A percentile compares a stretch with the other conserved stretches of the same genome.
Evolutionary conservation across 2,888 invertebrate genomes (phyloP).

Genomic region (Pachycephus smyrnensis): DNA sequence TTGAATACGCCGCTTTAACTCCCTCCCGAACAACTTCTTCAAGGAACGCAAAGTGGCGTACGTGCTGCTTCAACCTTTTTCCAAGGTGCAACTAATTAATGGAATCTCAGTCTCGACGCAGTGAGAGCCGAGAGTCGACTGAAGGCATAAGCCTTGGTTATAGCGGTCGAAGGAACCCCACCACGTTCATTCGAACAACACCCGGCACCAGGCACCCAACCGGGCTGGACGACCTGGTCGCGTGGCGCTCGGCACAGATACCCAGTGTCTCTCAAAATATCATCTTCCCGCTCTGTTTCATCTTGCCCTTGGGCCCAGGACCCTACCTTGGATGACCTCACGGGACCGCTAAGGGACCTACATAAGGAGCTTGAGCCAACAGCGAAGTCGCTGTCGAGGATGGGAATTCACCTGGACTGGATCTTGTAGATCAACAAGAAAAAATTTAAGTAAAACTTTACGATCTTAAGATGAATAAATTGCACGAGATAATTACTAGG

Average conservation of each 20-base stretch:
- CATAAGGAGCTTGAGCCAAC: no score
- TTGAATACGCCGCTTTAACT: no score
- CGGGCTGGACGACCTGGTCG: slow-evolving; percentile 61
- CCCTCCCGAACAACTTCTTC: no score
- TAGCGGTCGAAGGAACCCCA: slow-evolving; percentile 62
- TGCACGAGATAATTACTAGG: no score
- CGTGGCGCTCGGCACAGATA: slow-evolving; percentile 61
- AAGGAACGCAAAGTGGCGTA: not conserved
- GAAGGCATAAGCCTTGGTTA: slow-evolving; percentile 56
- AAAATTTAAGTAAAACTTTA: no score
- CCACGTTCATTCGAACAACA: slow-evolving; percentile 62
- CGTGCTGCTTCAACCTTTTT: not conserved
- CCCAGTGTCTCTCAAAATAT: slow-evolving; percentile 60
- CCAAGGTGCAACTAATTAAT: slow-evolving; percentile 41
- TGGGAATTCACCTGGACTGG: no score
- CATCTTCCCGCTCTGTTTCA: not conserved
- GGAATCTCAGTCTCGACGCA: slow-evolving; percentile 59
- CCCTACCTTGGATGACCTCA: no score
- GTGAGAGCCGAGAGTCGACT: slow-evolving; percentile 64
- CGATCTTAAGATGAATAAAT: no score
- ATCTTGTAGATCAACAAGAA: no score
- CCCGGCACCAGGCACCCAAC: slow-evolving; percentile 59
- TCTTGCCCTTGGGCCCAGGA: no score
- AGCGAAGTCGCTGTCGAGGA: no score
- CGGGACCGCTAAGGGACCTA: no score